These are phyloP conservation scores for Zapornia atra DNA, from an alignment of 2,113 vertebrate genomes.

Conservation along the genomic window DNA sequence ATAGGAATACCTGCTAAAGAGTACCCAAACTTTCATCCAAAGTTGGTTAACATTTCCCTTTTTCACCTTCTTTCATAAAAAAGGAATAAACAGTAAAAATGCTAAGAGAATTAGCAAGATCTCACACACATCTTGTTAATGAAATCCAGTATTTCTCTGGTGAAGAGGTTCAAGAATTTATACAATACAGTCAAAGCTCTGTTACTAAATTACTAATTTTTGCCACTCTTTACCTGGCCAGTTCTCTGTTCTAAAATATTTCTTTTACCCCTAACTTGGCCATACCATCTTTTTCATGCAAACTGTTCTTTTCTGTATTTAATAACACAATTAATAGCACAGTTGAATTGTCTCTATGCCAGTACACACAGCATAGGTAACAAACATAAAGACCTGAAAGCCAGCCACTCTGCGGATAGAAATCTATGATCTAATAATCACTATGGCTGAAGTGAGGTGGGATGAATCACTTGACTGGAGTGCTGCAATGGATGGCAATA, in stretches of 20 bases:
- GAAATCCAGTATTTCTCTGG: not conserved
- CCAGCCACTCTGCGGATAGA: not conserved
- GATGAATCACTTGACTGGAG: not conserved
- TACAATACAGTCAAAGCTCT: not conserved
- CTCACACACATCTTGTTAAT: not conserved
- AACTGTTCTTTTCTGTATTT: not conserved
- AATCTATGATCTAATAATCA: not conserved
- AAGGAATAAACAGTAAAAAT: not conserved
- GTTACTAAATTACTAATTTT: not conserved
- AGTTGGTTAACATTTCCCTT: not conserved
- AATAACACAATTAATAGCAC: not conserved
- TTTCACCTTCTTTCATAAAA: not conserved
- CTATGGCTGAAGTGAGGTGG: not conserved
- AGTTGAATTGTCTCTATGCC: not conserved
- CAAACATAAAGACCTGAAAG: not conserved
- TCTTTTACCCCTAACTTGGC: not conserved
- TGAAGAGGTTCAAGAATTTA: not conserved
- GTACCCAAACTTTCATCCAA: not conserved
- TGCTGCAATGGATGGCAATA: not conserved
- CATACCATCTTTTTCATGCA: not conserved
- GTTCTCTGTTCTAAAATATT: not conserved
- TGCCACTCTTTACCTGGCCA: not conserved
- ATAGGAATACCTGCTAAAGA: not conserved
- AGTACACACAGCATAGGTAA: accelerated
- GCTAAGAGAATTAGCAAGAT: not conserved